These are phyloP conservation scores for Osmerus eperlanus DNA, from an alignment of 2,113 vertebrate species.

Conservation along the genomic window DNA sequence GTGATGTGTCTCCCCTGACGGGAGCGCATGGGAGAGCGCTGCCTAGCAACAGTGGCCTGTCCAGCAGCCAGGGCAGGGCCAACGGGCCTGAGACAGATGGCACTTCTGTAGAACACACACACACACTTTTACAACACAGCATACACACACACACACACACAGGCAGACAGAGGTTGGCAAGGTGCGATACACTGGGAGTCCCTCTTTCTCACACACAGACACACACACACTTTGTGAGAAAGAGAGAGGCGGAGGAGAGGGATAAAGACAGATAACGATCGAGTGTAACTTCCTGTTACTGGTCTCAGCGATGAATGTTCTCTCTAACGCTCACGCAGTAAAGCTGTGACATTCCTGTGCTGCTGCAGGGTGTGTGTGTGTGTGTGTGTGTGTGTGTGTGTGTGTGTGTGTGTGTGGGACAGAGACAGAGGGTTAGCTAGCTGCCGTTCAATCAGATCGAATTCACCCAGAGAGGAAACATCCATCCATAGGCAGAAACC, in stretches of 20 bases:
- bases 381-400: too few species aligned
- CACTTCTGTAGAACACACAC: neutral
- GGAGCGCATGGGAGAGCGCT: neutral
- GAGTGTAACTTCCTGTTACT: too few species aligned
- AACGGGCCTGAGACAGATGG: neutral
- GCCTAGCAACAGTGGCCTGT: neutral
- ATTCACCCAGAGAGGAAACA: conserved; percentile 17
- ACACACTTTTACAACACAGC: neutral
- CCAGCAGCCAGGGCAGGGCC: neutral
- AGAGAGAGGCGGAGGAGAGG: neutral
- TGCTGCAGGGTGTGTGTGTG: too few species aligned
- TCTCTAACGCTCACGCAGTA: too few species aligned
- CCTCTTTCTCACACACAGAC: neutral
- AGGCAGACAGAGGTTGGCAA: neutral
- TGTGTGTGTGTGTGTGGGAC: neutral
- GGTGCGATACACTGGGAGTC: too few species aligned
- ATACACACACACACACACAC: neutral
- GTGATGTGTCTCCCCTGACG: neutral
- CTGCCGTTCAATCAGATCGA: conserved; percentile 6
- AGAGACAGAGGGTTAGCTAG: conserved; percentile 14
- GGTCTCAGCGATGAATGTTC: too few species aligned
- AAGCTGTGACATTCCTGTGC: neutral
- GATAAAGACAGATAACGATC: neutral
- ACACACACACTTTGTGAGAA: neutral
- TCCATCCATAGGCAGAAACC: neutral